Evolutionary conservation across 2,113 vertebrate genomes (phyloP).

Genomic region (Tetrao urogallus): DNA sequence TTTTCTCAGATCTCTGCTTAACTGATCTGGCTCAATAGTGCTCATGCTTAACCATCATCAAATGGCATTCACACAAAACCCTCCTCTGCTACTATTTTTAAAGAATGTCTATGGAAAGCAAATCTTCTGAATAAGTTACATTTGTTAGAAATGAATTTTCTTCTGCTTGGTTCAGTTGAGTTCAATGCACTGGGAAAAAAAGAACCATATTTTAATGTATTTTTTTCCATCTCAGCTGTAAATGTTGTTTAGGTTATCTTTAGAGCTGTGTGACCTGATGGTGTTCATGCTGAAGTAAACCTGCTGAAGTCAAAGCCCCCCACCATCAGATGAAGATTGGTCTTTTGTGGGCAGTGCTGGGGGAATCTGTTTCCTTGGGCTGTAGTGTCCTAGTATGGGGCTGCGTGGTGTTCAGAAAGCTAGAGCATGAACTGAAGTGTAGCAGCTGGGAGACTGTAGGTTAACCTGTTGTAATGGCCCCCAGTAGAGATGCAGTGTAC

Average conservation of each 20-base stretch:
- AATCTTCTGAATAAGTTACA: background rate
- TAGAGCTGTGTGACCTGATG: background rate
- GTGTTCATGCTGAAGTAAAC: background rate
- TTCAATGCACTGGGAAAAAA: background rate
- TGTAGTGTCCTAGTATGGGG: background rate
- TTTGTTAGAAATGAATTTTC: background rate
- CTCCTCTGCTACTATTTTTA: background rate
- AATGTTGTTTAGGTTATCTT: background rate
- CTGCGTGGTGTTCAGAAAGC: background rate
- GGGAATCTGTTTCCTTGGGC: accelerated
- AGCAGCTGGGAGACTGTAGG: background rate
- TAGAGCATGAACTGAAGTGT: background rate
- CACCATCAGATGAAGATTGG: accelerated
- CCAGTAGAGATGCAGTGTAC: background rate
- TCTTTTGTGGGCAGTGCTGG: background rate
- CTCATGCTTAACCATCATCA: background rate
- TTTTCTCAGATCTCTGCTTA: background rate
- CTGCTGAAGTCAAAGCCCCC: background rate
- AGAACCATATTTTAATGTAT: background rate
- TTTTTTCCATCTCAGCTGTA: background rate
- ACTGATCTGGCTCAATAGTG: background rate
- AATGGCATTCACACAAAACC: background rate
- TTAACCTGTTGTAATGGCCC: background rate
- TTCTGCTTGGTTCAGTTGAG: background rate
- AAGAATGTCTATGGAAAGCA: constrained; percentile 6